Base-by-base conservation (phyloP, 2,113 vertebrate species). In the Syrrhaptes paradoxus region DNA sequence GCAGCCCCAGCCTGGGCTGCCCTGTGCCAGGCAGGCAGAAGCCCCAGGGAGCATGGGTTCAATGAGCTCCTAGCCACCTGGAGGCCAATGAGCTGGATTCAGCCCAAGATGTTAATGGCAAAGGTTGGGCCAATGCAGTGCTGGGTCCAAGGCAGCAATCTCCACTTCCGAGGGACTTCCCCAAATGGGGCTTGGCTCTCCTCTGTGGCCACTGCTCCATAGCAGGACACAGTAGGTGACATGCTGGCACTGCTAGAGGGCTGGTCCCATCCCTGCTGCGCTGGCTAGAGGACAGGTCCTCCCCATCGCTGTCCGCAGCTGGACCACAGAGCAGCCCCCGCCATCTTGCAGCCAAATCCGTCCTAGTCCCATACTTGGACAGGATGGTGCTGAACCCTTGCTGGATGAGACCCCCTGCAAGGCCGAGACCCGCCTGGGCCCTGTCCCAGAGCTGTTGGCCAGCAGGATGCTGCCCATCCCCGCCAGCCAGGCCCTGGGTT, bases 181-280 rank as follows among this genome's bases (percentile, higher is more conserved):
- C 24, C 7, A 21, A 1, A 45, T 3, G 22, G 54, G 34, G 38
- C 21, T 70, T 73, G 71, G 19, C 7, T 79, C 13, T 80, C 5
- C 43, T 8, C 34, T 73, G 26, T 6, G 34, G 55, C 41, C 55
- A 25, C 51, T 55, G 72, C 34, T 61, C 49, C 52, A 55, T 4
- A 2, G n/a, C 6, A 58, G 41, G 32, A 71, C 70, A 48, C 0
- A 8, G 2, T 13, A 41, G 18, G 19, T 19, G 6, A 52, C 16
- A 15, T 17, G 31, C 10, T 5, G 8, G 29, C 19, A 38, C 38
- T 49, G 31, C 29, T n/a, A 36, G 32, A 48, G 22, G 13, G 41
- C n/a, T 55, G 34, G 11, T 57, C 48, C 16, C n/a, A 65, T 18
- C 29, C 55, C n/a, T 77, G 57, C 24, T 52, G 32, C 2, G 7